Evolutionary conservation across 2,888 invertebrate species (phyloP), one percentile per base, ranked within the genome.

Genomic region (Drosophila fungiperda): DNA sequence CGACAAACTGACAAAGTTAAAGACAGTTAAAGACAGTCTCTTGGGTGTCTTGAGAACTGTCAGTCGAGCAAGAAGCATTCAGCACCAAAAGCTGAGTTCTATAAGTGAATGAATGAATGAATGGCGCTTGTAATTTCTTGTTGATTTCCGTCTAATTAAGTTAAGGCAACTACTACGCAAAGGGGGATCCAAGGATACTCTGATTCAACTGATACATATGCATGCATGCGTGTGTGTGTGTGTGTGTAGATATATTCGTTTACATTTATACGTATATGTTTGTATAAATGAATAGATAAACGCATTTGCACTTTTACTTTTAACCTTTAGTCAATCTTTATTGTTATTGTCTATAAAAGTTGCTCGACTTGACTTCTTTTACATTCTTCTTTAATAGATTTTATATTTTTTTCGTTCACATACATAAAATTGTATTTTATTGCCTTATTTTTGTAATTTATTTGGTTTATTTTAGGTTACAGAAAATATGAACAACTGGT

Each of bases 91-190:
- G 79, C 79, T 82, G 78, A 54, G 26, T 63, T 45, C 32, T 53
- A 64, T 67, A 50, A 50, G 35, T 36, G 66, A 63, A 67, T 48
- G 62, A 66, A 66, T 66, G 52, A 62, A 17, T 85, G 86, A 86
- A 88, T 88, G 82, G 87, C 65, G 77, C 58, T 71, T 68, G 63
- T 82, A 76, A 80, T 88, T 84, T 76, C 72, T 68, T 64, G 76
- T 84, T 87, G 80, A 84, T 88, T 88, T 83, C 62, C 57, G 71
- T 65, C 73, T 89, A 90, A 90, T 90, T 87, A 73, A 83, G 79
- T 90, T 87, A 83, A 59, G 73, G 49, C 69, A 67, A 68, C 78
- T 70, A 67, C 71, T 68, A 65, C 67, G 63, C 45, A 20, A 29
- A 11, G 2, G n/a, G n/a, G 29, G n/a, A 29, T 20, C 15, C 55